Percentiles rank a stretch among this genome's conserved stretches.
These are phyloP conservation scores for Perca fluviatilis DNA, from an alignment of 2,113 vertebrate genomes.

Conservation along the genomic window DNA sequence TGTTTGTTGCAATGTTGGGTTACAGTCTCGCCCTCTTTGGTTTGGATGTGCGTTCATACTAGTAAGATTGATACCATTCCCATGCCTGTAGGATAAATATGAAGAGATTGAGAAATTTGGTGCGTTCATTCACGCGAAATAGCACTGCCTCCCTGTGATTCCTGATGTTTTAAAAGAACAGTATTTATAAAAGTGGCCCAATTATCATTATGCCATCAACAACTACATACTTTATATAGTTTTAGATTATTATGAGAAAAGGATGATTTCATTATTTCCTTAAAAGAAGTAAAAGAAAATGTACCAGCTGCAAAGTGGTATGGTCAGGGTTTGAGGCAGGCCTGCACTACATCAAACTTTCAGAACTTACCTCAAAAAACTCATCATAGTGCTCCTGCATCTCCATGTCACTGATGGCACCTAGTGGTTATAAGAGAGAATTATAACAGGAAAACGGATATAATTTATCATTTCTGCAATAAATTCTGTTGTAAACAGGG, in stretches of 20 bases:
- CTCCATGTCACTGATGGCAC: conserved; percentile 98
- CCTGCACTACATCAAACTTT: neutral
- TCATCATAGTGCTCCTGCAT: conserved; percentile 99
- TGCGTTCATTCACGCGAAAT: neutral
- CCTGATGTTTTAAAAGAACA: neutral
- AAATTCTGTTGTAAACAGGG: neutral
- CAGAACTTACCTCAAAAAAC: conserved; percentile 92
- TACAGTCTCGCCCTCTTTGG: neutral
- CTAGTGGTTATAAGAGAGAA: conserved; percentile 72
- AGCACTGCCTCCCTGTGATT: neutral
- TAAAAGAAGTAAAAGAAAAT: neutral
- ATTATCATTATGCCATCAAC: neutral
- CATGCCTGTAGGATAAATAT: neutral
- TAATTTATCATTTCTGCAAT: neutral
- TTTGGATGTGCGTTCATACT: too few relatives aligned
- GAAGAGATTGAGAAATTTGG: too few relatives aligned
- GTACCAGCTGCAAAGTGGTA: neutral
- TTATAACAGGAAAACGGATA: neutral
- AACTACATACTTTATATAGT: neutral
- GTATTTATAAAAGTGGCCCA: neutral
- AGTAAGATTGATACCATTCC: neutral
- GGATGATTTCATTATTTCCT: neutral
- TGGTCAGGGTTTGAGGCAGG: neutral
- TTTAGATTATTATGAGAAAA: neutral
- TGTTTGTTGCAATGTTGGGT: neutral